Conservation (phyloP, 2,113 vertebrate species). For the Malaclemys terrapin region DNA sequence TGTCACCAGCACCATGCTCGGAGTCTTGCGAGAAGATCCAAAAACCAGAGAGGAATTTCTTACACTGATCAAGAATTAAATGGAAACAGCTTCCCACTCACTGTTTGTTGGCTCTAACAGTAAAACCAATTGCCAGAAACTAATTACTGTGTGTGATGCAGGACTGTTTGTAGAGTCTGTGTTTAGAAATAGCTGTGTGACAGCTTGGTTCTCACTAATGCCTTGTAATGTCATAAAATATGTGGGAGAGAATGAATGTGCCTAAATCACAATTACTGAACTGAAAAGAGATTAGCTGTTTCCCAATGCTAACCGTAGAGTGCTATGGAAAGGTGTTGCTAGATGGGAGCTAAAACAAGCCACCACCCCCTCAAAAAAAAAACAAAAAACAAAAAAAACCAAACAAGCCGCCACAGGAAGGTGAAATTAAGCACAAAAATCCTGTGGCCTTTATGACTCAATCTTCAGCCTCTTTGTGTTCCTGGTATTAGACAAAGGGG, state of each 20-base stretch:
- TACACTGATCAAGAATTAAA: slow-evolving; percentile 72
- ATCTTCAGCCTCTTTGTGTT: background rate
- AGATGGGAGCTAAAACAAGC: background rate
- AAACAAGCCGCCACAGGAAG: background rate
- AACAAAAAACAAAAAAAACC: background rate
- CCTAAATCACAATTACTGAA: slow-evolving; percentile 5
- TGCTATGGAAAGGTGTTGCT: background rate
- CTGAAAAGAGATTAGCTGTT: background rate
- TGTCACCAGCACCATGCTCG: slow-evolving; percentile 82
- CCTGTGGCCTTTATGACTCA: background rate
- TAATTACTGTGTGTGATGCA: slow-evolving; percentile 13
- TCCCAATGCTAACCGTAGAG: background rate
- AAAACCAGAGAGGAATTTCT: slow-evolving; percentile 86
- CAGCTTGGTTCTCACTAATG: slow-evolving; percentile 47
- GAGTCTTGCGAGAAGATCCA: slow-evolving; percentile 81
- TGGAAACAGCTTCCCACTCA: slow-evolving; percentile 1
- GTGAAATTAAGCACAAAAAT: background rate
- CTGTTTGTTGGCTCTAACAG: background rate
- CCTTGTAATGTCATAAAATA: slow-evolving; percentile 15
- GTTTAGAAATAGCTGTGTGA: slow-evolving; percentile 30
- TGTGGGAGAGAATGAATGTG: background rate
- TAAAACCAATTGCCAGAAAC: slow-evolving; percentile 45
- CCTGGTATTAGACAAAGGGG: background rate
- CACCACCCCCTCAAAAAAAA: no score
- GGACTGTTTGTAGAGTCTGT: background rate